phyloP scores from a whole-genome alignment of 2,888 invertebrate species.

The Nowickia ferox region DNA sequence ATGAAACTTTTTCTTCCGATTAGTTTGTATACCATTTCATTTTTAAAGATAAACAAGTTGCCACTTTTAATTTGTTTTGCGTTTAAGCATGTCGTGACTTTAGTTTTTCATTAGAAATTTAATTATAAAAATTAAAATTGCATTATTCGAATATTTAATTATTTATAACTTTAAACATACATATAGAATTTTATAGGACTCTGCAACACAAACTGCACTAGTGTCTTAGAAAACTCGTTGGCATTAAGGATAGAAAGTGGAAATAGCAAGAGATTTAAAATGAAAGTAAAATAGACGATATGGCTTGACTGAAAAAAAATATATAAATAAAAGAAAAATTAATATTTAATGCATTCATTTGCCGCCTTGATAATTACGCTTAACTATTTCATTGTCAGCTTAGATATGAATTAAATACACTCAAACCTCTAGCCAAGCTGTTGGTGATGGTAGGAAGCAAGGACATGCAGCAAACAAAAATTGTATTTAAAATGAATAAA shows the following conservation, averaged over 20 bases:
- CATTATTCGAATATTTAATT: slow-evolving; percentile 64
- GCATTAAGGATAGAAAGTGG: slow-evolving; percentile 20
- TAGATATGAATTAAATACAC: slow-evolving; percentile 74
- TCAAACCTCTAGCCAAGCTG: slow-evolving; percentile 46
- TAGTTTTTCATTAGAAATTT: slow-evolving; percentile 53
- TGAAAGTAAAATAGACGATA: slow-evolving; percentile 49
- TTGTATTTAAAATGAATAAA: slow-evolving; percentile 21
- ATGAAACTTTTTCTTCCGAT: neutral
- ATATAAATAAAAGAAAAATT: slow-evolving; percentile 66
- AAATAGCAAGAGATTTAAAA: slow-evolving; percentile 32
- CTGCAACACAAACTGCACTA: neutral
- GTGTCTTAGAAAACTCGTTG: neutral
- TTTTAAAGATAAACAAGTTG: neutral
- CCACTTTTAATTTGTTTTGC: slow-evolving; percentile 26
- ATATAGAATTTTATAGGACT: neutral
- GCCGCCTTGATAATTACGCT: slow-evolving; percentile 78
- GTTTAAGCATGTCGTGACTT: slow-evolving; percentile 24
- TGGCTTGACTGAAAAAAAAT: slow-evolving; percentile 6
- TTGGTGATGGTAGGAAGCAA: slow-evolving; percentile 43
- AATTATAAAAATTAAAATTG: slow-evolving; percentile 66
- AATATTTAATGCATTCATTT: slow-evolving; percentile 76
- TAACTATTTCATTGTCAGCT: slow-evolving; percentile 78
- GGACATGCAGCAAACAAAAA: slow-evolving; percentile 32
- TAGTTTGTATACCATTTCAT: slow-evolving; percentile 4
- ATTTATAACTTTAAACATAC: slow-evolving; percentile 50